phyloP scores from a whole-genome alignment of 2,113 vertebrate genomes.

The Mugil cephalus region DNA sequence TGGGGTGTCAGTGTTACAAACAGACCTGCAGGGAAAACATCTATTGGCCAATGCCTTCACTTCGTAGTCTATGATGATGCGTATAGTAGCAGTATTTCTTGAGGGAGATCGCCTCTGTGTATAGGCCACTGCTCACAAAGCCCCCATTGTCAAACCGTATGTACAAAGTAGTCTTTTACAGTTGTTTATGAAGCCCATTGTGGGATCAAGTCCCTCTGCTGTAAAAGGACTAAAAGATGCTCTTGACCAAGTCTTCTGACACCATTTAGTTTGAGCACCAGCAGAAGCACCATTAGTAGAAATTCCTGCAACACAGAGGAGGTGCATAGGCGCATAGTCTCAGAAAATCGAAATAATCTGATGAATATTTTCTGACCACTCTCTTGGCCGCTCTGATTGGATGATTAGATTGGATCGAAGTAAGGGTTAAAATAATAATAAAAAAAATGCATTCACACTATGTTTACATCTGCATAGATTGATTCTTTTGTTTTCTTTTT shows the following conservation, averaged over 20 bases:
- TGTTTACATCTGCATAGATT: slow-evolving; percentile 80
- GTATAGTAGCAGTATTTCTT: slow-evolving; percentile 43
- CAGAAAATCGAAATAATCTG: slow-evolving; percentile 60
- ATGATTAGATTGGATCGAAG: slow-evolving; percentile 48
- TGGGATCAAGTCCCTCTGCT: slow-evolving; percentile 56
- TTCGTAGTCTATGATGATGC: slow-evolving; percentile 51
- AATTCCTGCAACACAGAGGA: slow-evolving; percentile 78
- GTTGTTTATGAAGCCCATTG: slow-evolving; percentile 54
- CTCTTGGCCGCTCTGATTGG: slow-evolving; percentile 61
- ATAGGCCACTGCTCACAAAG: slow-evolving; percentile 48
- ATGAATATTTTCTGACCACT: slow-evolving; percentile 63
- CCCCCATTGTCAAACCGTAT: slow-evolving; percentile 55
- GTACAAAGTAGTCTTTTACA: slow-evolving; percentile 71
- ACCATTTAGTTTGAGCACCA: slow-evolving; percentile 82
- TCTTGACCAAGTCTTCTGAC: slow-evolving; percentile 71
- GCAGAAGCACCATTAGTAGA: slow-evolving; percentile 84
- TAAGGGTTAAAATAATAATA: slow-evolving; percentile 44
- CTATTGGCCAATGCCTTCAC: slow-evolving; percentile 55
- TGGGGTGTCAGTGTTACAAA: slow-evolving; percentile 49
- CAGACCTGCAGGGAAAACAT: slow-evolving; percentile 67
- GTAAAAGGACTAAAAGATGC: slow-evolving; percentile 67
- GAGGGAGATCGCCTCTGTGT: slow-evolving; percentile 30
- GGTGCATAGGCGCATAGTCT: slow-evolving; percentile 81
- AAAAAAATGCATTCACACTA: slow-evolving; percentile 62
- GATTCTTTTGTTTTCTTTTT: slow-evolving; percentile 15